Evolutionary conservation across 2,888 invertebrate species (phyloP).

Genomic region (Cloeon dipterum): DNA sequence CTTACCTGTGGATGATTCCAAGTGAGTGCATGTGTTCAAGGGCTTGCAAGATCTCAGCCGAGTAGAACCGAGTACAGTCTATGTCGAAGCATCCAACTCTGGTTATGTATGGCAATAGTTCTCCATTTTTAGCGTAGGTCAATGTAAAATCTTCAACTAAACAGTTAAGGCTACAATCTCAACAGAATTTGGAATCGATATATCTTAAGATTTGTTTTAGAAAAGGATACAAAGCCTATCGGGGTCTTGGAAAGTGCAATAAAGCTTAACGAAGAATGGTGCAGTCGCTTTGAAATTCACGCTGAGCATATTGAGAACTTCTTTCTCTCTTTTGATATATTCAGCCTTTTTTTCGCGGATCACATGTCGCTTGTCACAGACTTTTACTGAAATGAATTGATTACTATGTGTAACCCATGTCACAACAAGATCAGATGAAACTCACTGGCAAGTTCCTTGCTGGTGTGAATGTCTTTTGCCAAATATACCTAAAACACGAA

Average conservation of each 20-base stretch:
- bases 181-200: conserved; percentile 1
- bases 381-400: conserved; percentile 65
- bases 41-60: conserved; percentile 79
- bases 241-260: conserved; percentile 89
- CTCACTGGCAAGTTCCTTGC: conserved; percentile 87
- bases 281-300: conserved; percentile 28
- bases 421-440: conserved; percentile 14
- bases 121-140: conserved; percentile 86
- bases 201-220: background rate
- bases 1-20: conserved; percentile 65
- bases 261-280: conserved; percentile 81
- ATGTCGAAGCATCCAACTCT: conserved; percentile 76
- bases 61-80: conserved; percentile 77
- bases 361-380: conserved; percentile 88
- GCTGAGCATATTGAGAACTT: conserved; percentile 69
- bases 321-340: conserved; percentile 84
- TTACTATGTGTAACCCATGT: background rate
- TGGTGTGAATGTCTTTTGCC: conserved; percentile 74
- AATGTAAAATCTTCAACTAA: conserved; percentile 61
- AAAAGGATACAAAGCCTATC: conserved; percentile 50
- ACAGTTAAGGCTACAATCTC: conserved; percentile 7
- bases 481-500: conserved; percentile 42
- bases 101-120: conserved; percentile 76
- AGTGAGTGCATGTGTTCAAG: conserved; percentile 75
- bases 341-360: conserved; percentile 80